These are phyloP conservation scores for Nomada fucata DNA, from an alignment of 2,888 invertebrate genomes.

Conservation along the genomic window DNA sequence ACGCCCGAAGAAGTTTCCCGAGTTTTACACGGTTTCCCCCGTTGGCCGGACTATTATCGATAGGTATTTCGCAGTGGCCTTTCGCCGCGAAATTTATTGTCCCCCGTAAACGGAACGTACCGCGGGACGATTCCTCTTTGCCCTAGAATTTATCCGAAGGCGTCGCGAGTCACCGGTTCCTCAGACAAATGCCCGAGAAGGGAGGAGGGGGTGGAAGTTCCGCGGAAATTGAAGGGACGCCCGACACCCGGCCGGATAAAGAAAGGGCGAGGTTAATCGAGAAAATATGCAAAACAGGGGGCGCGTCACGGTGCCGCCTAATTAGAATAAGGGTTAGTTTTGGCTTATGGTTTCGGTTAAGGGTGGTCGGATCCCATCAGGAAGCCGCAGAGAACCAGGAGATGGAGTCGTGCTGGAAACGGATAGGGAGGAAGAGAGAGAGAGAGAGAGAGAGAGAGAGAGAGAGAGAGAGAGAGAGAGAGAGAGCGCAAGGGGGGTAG, in stretches of 20 bases:
- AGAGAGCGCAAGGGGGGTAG: slow-evolving; percentile 35
- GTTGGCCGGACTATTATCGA: too few species aligned
- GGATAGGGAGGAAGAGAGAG: slow-evolving; percentile 34
- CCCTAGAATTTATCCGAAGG: background rate
- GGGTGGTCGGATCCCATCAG: slow-evolving; percentile 78
- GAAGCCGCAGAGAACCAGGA: slow-evolving; percentile 71
- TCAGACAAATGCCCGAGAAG: slow-evolving; percentile 28
- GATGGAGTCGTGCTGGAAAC: slow-evolving; percentile 51
- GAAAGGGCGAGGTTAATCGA: slow-evolving; percentile 79
- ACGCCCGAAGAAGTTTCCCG: too few species aligned
- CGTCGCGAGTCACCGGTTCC: background rate
- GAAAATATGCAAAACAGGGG: slow-evolving; percentile 81
- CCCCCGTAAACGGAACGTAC: too few species aligned
- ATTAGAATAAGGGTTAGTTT: slow-evolving; percentile 84
- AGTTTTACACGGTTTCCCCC: too few species aligned
- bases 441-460: slow-evolving; percentile 46
- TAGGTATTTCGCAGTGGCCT: too few species aligned
- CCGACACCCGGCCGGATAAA: slow-evolving; percentile 69
- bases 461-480: slow-evolving; percentile 38
- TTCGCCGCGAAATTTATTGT: too few species aligned
- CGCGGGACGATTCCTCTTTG: too few species aligned
- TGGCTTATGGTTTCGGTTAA: slow-evolving; percentile 83
- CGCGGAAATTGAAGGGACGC: slow-evolving; percentile 66
- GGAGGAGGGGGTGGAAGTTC: slow-evolving; percentile 49
- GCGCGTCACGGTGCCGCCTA: slow-evolving; percentile 77